A percentile compares a stretch with the other conserved stretches of the same genome.
Conservation (phyloP, 2,888 invertebrate genomes). For the Sclerodermus sp. region DNA sequence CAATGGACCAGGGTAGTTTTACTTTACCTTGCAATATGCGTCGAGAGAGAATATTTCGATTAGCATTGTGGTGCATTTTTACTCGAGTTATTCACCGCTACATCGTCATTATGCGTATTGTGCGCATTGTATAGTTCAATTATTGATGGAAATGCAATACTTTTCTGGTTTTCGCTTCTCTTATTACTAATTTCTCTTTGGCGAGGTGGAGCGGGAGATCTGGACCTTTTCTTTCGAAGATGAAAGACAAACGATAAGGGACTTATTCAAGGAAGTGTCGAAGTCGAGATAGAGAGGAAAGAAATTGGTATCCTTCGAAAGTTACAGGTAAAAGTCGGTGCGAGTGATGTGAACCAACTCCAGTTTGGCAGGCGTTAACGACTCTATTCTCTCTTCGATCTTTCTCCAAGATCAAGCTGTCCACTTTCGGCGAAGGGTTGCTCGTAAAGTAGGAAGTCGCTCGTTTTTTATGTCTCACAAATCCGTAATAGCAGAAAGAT, state of each 20-base stretch:
- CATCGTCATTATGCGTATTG: too few relatives aligned
- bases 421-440: slow-evolving; percentile 36
- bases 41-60: too few relatives aligned
- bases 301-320: slow-evolving; percentile 5
- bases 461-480: slow-evolving; percentile 14
- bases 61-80: too few relatives aligned
- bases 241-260: slow-evolving; percentile 24
- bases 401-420: slow-evolving; percentile 7
- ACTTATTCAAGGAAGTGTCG: background rate
- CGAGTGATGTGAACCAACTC: slow-evolving; percentile 21
- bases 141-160: too few relatives aligned
- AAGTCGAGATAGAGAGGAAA: slow-evolving; percentile 8
- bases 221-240: slow-evolving; percentile 8
- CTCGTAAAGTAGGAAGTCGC: slow-evolving; percentile 34
- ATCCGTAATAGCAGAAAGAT: slow-evolving; percentile 17
- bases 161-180: too few relatives aligned
- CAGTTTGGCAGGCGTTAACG: slow-evolving; percentile 32
- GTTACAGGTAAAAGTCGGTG: slow-evolving; percentile 25
- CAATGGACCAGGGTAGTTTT: too few relatives aligned
- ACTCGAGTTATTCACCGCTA: too few relatives aligned
- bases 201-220: too few relatives aligned
- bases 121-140: too few relatives aligned
- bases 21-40: too few relatives aligned
- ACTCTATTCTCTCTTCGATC: slow-evolving; percentile 28
- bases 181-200: too few relatives aligned